Conservation (phyloP, 1,140 invertebrate genomes). For the Rhagoletis zephyria region DNA sequence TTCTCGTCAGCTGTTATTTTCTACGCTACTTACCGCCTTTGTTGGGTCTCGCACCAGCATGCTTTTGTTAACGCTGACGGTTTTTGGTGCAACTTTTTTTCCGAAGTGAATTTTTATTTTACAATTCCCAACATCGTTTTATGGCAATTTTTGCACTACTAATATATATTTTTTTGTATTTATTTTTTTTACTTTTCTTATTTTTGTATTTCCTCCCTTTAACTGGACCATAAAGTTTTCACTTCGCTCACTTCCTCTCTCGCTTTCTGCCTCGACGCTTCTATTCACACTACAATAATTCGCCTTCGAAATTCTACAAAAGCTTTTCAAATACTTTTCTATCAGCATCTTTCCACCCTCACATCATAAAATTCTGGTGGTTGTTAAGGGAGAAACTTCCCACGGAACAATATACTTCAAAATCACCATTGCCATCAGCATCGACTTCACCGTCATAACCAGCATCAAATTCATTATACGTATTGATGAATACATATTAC, state of each 20-base stretch:
- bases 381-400: too few species aligned
- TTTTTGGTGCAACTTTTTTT: background rate
- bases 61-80: background rate
- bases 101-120: too few species aligned
- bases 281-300: background rate
- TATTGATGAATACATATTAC: background rate
- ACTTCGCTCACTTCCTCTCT: background rate
- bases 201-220: background rate
- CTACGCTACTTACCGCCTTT: background rate
- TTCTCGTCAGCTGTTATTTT: constrained; percentile 16
- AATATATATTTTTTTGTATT: background rate
- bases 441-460: background rate
- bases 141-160: background rate
- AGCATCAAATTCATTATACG: background rate
- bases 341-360: background rate
- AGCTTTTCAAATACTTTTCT: constrained; percentile 25
- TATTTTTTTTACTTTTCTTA: background rate
- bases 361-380: background rate
- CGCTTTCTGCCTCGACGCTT: background rate
- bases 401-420: background rate
- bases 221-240: constrained; percentile 4
- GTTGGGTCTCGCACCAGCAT: background rate
- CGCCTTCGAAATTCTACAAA: background rate
- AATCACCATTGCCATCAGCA: background rate
- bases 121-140: background rate